Conservation (phyloP, 1,140 invertebrate species). For the Sminthurides bifidus region DNA sequence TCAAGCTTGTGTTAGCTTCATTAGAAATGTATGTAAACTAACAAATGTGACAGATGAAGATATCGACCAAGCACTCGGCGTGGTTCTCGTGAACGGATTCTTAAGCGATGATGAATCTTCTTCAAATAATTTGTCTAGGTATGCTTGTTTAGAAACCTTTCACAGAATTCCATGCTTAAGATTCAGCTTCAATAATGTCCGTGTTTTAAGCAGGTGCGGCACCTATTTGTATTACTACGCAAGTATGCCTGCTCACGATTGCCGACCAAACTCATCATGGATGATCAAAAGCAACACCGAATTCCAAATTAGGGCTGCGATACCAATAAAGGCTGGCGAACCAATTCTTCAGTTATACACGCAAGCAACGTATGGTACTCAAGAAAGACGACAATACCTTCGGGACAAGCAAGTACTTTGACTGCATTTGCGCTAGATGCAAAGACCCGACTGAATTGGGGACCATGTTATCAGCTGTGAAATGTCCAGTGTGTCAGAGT, state of each 20-base stretch:
- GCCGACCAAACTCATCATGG: slow-evolving; percentile 14
- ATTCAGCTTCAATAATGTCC: too few relatives aligned
- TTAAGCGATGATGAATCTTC: slow-evolving; percentile 13
- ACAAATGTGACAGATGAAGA: background rate
- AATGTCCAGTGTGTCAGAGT: slow-evolving; percentile 13
- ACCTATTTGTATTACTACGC: slow-evolving; percentile 15
- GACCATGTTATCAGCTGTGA: slow-evolving; percentile 22
- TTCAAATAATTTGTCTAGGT: slow-evolving; percentile 7
- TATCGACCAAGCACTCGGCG: slow-evolving; percentile 20
- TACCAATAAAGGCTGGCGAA: background rate
- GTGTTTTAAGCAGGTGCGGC: slow-evolving; percentile 1
- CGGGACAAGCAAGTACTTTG: slow-evolving; percentile 34
- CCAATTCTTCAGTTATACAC: slow-evolving; percentile 12
- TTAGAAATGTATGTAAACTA: slow-evolving; percentile 6
- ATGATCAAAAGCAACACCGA: slow-evolving; percentile 7
- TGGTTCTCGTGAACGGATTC: slow-evolving; percentile 16
- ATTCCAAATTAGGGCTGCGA: slow-evolving; percentile 8
- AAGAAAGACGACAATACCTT: slow-evolving; percentile 31
- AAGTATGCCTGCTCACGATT: slow-evolving; percentile 19
- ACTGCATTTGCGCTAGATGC: slow-evolving; percentile 34
- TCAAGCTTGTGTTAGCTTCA: slow-evolving; percentile 6
- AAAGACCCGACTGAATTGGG: slow-evolving; percentile 33
- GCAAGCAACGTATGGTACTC: slow-evolving; percentile 25
- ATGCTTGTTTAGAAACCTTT: background rate
- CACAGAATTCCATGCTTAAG: too few relatives aligned